Evolutionary conservation across 2,888 invertebrate species (phyloP), one percentile per base, ranked within the genome.

Genomic region (Poecilobothrus nobilitatus): DNA sequence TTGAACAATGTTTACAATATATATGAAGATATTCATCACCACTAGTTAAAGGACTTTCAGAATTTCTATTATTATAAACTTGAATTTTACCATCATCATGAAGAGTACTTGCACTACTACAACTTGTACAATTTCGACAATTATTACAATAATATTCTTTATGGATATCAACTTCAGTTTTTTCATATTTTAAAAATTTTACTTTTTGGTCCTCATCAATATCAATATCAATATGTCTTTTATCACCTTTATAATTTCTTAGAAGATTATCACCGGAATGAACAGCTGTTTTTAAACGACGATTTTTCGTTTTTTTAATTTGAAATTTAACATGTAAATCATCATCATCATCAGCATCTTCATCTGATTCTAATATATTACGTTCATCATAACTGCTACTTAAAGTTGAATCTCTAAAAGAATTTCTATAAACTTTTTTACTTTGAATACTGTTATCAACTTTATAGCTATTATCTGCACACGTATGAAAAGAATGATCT

Each of bases 101-200:
- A 68, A 61, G 70, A 70, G 37, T 62, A 70, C 68, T 67, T 66
- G 69, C 63, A 68, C 63, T 68, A 27, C 75, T 76, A 70, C 78
- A 79, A 70, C 78, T 78, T 66, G 78, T 78, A 71, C 78, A 78
- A 65, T 76, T 74, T 15, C 78, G 78, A 70, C 79, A 79, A 71
- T 77, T 78, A 74, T 79, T 79, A 71, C 74, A 74, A 70, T 76
- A 76, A 70, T 67, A 74, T 74, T 53, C 53, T 53, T 53, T 53
- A n/a, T 53, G 53, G 7, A 53, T 53, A 53, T 53, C 53, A 18
- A 53, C 53, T 53, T 53, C 53, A 53, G 53, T 53, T 53, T 53
- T 53, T 53, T 53, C 53, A 53, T 53, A 18, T 53, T 53, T 53
- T 53, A 18, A 53, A 18, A 53, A 53, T n/a, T 53, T 53, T 18